Conservation (phyloP, 1,140 invertebrate species). For the Drosophila tristis region DNA sequence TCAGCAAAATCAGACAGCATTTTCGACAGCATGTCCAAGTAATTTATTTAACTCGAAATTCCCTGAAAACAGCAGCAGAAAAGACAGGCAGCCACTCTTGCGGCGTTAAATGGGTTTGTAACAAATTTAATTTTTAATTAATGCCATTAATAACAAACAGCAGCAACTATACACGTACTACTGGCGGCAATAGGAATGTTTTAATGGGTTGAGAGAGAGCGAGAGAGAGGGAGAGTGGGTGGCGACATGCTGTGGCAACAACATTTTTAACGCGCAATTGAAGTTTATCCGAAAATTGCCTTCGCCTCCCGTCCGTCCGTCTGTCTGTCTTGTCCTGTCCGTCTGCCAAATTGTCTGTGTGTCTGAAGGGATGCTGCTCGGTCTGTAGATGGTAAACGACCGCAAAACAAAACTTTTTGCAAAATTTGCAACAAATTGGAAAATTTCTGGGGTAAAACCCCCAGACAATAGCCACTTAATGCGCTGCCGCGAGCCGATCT, state of each 20-base stretch:
- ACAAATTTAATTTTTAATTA: conserved; percentile 75
- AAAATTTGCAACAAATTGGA: conserved; percentile 66
- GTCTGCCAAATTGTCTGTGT: background rate
- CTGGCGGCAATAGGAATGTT: conserved; percentile 22
- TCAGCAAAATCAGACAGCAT: background rate
- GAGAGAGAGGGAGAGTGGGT: background rate
- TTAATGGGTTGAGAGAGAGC: conserved; percentile 35
- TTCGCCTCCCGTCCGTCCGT: conserved; percentile 20
- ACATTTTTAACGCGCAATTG: conserved; percentile 68
- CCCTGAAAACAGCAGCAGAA: conserved; percentile 1
- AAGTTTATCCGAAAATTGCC: conserved; percentile 64
- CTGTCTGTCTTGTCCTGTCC: background rate
- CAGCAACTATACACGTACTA: conserved; percentile 8
- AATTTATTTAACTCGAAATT: conserved; percentile 24
- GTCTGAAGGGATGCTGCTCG: background rate
- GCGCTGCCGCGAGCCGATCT: conserved; percentile 54
- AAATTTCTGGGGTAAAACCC: conserved; percentile 25
- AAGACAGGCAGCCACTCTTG: conserved; percentile 8
- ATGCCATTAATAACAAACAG: conserved; percentile 64
- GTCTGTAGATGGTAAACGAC: background rate
- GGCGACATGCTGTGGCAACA: conserved; percentile 34
- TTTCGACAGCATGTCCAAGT: conserved; percentile 23
- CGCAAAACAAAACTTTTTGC: conserved; percentile 63
- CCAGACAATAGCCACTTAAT: conserved; percentile 66
- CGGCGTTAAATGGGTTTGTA: conserved; percentile 60